These are phyloP conservation scores for Sterrhoptilus dennistouni DNA, from an alignment of 2,113 vertebrate genomes.

Conservation along the genomic window DNA sequence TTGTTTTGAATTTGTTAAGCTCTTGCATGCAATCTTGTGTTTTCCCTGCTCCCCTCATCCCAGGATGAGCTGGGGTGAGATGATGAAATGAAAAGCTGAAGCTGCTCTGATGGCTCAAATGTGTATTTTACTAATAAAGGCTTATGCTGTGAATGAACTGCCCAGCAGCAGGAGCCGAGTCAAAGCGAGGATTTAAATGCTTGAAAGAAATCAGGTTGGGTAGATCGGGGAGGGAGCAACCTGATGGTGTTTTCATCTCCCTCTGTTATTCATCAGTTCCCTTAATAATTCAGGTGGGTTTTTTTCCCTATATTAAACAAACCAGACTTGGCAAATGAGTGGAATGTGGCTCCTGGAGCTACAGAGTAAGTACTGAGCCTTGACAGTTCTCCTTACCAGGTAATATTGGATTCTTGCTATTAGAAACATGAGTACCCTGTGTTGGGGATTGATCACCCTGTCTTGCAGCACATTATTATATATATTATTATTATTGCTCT, in stretches of 20 bases:
- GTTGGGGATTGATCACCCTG: background rate
- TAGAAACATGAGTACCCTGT: background rate
- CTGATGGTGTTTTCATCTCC: background rate
- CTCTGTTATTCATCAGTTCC: background rate
- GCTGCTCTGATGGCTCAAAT: background rate
- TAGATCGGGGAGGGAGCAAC: background rate
- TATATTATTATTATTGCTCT: background rate
- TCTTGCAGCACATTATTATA: background rate
- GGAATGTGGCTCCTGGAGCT: constrained; percentile 10
- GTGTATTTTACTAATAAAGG: constrained; percentile 9
- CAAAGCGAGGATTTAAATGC: background rate
- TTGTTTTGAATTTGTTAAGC: constrained; percentile 53
- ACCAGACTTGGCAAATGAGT: constrained; percentile 12
- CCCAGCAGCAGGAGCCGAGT: background rate
- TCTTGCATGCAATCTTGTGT: background rate
- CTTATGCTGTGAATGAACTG: background rate
- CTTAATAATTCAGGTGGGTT: constrained; percentile 4
- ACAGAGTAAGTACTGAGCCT: background rate
- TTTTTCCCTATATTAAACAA: background rate
- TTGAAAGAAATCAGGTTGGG: background rate
- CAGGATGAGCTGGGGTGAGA: background rate
- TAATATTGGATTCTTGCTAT: constrained; percentile 48
- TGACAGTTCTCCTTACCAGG: background rate
- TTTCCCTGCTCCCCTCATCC: background rate
- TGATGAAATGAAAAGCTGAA: background rate